These are phyloP conservation scores for Lutjanus campechanus DNA, from an alignment of 2,797 vertebrate genomes.

Conservation along the genomic window DNA sequence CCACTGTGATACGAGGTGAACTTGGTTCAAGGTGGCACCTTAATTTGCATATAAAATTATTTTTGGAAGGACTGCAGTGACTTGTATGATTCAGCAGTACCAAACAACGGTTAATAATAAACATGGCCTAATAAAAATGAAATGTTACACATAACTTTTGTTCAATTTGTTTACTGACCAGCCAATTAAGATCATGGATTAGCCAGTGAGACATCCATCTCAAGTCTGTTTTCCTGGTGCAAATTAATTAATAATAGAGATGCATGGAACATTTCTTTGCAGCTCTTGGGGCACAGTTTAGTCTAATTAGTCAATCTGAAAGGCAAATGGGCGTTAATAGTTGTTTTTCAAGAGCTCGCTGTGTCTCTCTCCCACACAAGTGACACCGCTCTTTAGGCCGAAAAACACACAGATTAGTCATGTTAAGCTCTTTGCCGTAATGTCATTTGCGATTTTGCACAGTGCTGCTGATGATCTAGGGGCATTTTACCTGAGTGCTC, in stretches of 20 bases:
- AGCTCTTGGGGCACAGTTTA: conserved; percentile 54
- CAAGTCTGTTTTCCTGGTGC: conserved; percentile 32
- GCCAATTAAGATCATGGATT: conserved; percentile 25
- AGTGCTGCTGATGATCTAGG: conserved; percentile 47
- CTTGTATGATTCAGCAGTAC: neutral
- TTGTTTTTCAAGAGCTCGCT: conserved; percentile 60
- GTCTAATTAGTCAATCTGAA: conserved; percentile 71
- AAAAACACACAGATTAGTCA: conserved; percentile 64
- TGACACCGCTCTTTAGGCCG: conserved; percentile 47
- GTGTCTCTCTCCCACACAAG: conserved; percentile 46
- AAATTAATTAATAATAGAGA: conserved; percentile 64
- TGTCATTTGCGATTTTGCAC: conserved; percentile 50
- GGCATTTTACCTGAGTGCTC: conserved; percentile 69
- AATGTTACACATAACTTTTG: neutral
- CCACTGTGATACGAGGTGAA: neutral
- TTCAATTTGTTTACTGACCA: conserved; percentile 15
- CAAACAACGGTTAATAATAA: conserved; percentile 10
- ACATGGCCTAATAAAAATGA: neutral
- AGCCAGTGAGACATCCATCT: conserved; percentile 35
- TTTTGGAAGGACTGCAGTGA: conserved; percentile 3
- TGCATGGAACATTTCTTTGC: conserved; percentile 52
- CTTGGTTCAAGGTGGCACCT: conserved; percentile 6
- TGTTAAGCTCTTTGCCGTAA: conserved; percentile 58
- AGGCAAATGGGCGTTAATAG: conserved; percentile 68
- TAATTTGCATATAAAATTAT: conserved; percentile 8